phyloP scores from a whole-genome alignment of 2,113 vertebrate genomes.

The Cettia cetti region DNA sequence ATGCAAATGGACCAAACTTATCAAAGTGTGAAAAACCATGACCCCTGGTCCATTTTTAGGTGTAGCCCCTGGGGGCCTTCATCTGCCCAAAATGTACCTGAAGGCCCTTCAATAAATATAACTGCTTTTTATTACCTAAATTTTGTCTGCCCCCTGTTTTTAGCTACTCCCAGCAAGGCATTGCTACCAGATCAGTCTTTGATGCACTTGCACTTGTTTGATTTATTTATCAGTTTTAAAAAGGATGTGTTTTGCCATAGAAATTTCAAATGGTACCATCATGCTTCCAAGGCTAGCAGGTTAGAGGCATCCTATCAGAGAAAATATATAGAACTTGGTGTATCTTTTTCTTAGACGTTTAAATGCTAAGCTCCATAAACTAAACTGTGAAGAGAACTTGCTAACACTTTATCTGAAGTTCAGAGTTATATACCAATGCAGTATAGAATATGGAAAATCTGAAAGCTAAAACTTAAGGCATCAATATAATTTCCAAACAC shows the following conservation, averaged over 20 bases:
- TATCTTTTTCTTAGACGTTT: not conserved
- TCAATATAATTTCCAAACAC: no score
- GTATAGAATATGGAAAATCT: no score
- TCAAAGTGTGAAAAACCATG: not conserved
- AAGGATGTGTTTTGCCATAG: not conserved
- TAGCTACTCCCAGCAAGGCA: not conserved
- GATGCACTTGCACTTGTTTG: not conserved
- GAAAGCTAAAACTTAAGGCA: no score
- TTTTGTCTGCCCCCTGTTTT: not conserved
- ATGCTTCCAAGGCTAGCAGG: not conserved
- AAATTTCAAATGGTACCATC: not conserved
- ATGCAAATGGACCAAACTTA: not conserved
- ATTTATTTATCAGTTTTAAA: not conserved
- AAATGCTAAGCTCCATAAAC: not conserved
- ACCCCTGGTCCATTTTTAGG: rapidly evolving
- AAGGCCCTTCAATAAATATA: not conserved
- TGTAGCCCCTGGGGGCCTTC: not conserved
- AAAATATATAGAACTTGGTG: not conserved
- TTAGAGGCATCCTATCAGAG: not conserved
- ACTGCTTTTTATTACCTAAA: not conserved
- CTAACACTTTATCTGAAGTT: no score
- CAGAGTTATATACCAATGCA: no score
- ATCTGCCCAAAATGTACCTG: rapidly evolving
- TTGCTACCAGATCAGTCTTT: not conserved
- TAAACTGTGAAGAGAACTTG: no score